Base-by-base conservation (phyloP, 2,113 vertebrate species). In the Empidonax traillii region DNA sequence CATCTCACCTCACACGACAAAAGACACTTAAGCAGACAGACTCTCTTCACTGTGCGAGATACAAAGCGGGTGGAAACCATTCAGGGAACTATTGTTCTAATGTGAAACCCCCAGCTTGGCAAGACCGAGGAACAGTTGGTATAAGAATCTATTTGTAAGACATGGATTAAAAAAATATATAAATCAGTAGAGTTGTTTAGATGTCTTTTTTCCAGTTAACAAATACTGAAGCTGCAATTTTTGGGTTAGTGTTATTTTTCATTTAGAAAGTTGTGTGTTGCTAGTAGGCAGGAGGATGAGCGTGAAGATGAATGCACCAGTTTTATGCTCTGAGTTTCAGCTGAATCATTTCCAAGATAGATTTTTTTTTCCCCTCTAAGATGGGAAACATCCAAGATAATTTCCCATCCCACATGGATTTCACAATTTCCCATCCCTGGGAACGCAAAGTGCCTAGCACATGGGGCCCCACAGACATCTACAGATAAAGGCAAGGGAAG, bases 341-440 rank as follows among this genome's bases (percentile, higher is more conserved):
- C 84, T 92, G 89, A 93, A 88, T 39, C 0, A 0, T 39, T 94
- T 94, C 89, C 83, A 94, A 81, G 47, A 89, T 3, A 89, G 67
- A 63, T 55, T 77, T 14, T 83, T 79, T 49, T 41, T 10, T 44
- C 8, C 16, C 71, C 74, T 67, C 76, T 84, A 81, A 77, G 47
- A 86, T 89, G 44, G 84, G 93, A 92, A 94, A 94, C 47, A 89
- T 89, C 63, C 17, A 1, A 93, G 81, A 82, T 79, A 85, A 73
- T 89, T 91, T 93, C 78, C 52, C 89, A 89, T 89, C 95, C 89
- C 93, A 94, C 73, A 37, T 59, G 35, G 47, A 94, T 96, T 96
- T 95, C 93, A 94, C 91, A 95, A 93, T 75, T 94, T 91, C 81
- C 90, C 87, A 94, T 75, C 56, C 66, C 85, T 87, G 69, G 87